Evolutionary conservation across 2,797 vertebrate species (phyloP), one percentile per base, ranked within the genome.

Genomic region (Notolabrus celidotus): DNA sequence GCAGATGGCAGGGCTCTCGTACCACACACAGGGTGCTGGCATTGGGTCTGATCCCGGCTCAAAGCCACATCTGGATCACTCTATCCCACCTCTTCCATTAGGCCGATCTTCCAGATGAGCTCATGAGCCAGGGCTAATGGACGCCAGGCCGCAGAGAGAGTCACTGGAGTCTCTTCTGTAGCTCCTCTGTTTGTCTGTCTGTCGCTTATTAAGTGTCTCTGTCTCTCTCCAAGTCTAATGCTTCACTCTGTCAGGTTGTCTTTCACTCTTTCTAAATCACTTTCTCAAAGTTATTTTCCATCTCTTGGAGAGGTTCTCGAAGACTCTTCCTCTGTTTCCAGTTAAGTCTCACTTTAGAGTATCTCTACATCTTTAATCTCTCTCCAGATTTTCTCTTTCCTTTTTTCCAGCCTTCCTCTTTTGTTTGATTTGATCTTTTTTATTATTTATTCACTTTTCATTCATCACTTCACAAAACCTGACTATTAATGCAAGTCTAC

Each of bases 11-110:
- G 47, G 56, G 70, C 60, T 82, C 38, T 71, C 17, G 50, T 89
- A 92, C 92, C 92, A 92, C 93, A 94, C 91, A 93, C 92, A 84
- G 86, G 83, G 87, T 16, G 80, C 90, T 91, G 91, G 90, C 89
- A 91, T 74, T 4, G 56, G 67, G 71, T 79, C 85, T 86, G 73
- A 78, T 82, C 83, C 86, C 82, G 52, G 77, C 85, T 90, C 88
- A 87, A 81, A 86, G 77, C 76, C 90, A 91, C 88, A 93, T 92
- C 90, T 94, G 92, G 90, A 88, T 82, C 83, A 29, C 74, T 83
- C 69, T 74, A 72, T 77, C 50, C 74, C 73, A 81, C 82, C 80
- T 89, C 83, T 73, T 84, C 80, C 80, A 87, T 82, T 81, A 85
- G 77, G 77, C 80, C 59, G 56, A 73, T 83, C 82, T 78, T 77